phyloP scores from a whole-genome alignment of 2,888 invertebrate species.

The Troides oblongomaculatus region DNA sequence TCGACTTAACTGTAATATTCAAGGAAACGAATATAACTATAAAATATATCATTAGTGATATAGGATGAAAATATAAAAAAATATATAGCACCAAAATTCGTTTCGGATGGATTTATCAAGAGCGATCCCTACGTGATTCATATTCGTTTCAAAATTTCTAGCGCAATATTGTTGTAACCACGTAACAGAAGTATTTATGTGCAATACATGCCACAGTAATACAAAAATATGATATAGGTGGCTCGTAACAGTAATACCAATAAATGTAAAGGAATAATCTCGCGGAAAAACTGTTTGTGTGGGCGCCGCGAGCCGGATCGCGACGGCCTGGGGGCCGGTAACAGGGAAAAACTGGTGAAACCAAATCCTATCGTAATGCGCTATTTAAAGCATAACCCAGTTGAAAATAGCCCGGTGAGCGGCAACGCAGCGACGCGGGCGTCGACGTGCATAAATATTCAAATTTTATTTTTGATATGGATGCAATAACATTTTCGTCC shows the following conservation, averaged over 20 bases:
- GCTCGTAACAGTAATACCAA: slow-evolving; percentile 35
- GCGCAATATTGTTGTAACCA: background rate
- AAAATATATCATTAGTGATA: background rate
- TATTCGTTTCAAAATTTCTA: background rate
- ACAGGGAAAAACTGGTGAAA: slow-evolving; percentile 78
- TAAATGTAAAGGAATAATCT: slow-evolving; percentile 58
- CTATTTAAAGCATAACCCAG: slow-evolving; percentile 79
- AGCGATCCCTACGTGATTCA: background rate
- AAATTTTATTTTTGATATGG: slow-evolving; percentile 73
- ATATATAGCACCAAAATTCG: background rate
- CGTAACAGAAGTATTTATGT: background rate
- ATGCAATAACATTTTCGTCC: slow-evolving; percentile 59
- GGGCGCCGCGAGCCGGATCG: slow-evolving; percentile 62
- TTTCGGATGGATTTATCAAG: background rate
- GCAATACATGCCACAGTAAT: slow-evolving; percentile 21
- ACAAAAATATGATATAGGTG: slow-evolving; percentile 31
- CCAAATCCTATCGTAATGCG: slow-evolving; percentile 79
- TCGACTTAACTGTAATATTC: background rate
- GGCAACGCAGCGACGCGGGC: slow-evolving; percentile 75
- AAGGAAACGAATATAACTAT: background rate
- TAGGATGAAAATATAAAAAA: background rate
- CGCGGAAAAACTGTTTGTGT: slow-evolving; percentile 63
- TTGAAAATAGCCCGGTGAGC: slow-evolving; percentile 76
- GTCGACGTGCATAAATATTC: slow-evolving; percentile 73
- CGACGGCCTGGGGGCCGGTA: slow-evolving; percentile 61